Evolutionary conservation across 2,888 invertebrate genomes (phyloP).

Genomic region (Operophtera brumata): DNA sequence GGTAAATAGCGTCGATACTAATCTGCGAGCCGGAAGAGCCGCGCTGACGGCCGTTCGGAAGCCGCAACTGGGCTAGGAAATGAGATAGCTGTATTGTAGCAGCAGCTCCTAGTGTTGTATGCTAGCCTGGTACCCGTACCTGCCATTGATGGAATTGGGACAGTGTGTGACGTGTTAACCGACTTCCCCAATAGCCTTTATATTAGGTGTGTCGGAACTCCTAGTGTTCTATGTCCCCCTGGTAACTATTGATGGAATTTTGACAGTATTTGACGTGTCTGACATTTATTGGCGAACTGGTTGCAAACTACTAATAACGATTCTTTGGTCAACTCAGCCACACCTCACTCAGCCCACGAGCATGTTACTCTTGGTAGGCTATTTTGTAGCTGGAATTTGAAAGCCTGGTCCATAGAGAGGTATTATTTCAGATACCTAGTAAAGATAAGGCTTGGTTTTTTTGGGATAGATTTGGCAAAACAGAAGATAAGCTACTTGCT

Average conservation of each 20-base stretch:
- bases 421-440: too few relatives aligned
- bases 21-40: conserved; percentile 75
- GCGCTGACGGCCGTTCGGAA: conserved; percentile 75
- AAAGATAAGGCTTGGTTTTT: too few relatives aligned
- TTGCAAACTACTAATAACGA: too few relatives aligned
- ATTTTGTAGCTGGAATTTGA: too few relatives aligned
- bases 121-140: conserved; percentile 37
- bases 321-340: too few relatives aligned
- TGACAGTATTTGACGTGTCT: background rate
- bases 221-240: background rate
- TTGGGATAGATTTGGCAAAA: too few relatives aligned
- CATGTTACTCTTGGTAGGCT: too few relatives aligned
- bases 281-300: too few relatives aligned
- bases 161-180: conserved; percentile 23
- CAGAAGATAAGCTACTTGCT: too few relatives aligned
- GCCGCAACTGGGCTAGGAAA: conserved; percentile 79
- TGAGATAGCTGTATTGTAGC: conserved; percentile 74
- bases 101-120: conserved; percentile 37
- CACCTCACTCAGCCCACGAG: too few relatives aligned
- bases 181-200: background rate
- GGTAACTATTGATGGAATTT: background rate
- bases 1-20: conserved; percentile 77
- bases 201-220: background rate
- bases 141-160: conserved; percentile 40
- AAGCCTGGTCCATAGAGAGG: too few relatives aligned